Percentiles rank a stretch among this genome's conserved stretches.
phyloP scores from a whole-genome alignment of 2,888 invertebrate species.

The Desoria tigrina region DNA sequence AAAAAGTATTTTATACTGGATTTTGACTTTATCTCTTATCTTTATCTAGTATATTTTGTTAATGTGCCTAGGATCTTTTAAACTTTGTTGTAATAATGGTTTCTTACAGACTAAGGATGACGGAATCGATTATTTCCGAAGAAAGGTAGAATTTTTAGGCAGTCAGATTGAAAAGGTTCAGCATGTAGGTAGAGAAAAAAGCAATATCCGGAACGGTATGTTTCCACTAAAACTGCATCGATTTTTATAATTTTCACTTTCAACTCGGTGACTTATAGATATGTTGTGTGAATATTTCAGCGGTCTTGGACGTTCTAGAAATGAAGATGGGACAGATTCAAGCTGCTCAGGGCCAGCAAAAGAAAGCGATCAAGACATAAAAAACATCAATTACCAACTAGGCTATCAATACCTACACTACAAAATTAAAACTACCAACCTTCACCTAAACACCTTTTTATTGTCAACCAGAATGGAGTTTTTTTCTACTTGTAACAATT shows the following conservation, averaged over 20 bases:
- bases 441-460: too few relatives aligned
- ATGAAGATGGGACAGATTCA: constrained; percentile 64
- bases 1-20: constrained; percentile 68
- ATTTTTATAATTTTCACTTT: too few relatives aligned
- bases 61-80: not conserved
- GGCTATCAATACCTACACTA: too few relatives aligned
- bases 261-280: not conserved
- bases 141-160: constrained; percentile 85
- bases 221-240: not conserved
- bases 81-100: not conserved
- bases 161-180: constrained; percentile 95
- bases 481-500: too few relatives aligned
- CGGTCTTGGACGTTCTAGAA: constrained; percentile 75
- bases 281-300: constrained; percentile 54
- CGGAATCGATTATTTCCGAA: constrained; percentile 82
- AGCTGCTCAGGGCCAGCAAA: constrained; percentile 8
- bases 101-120: constrained; percentile 41
- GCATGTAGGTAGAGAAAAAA: constrained; percentile 76
- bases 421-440: too few relatives aligned
- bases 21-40: not conserved
- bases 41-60: not conserved
- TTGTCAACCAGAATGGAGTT: too few relatives aligned
- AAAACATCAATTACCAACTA: not conserved
- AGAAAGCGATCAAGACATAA: not conserved
- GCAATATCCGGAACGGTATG: constrained; percentile 69